phyloP scores from a whole-genome alignment of 2,888 invertebrate species.

The Chaitophorus viminalis region DNA sequence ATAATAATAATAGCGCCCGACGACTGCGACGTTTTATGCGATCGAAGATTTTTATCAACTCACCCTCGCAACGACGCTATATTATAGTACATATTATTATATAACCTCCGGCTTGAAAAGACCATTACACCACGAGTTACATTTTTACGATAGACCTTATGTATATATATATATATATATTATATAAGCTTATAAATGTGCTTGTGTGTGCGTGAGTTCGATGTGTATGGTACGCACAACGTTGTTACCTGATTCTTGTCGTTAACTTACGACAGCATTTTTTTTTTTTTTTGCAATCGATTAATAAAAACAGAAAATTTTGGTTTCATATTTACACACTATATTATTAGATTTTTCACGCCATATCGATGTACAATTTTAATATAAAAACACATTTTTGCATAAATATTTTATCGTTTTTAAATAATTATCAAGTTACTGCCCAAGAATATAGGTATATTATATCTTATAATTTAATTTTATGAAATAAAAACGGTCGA shows the following conservation, averaged over 20 bases:
- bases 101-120: neutral
- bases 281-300: neutral
- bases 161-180: too few species aligned
- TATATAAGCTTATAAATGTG: too few species aligned
- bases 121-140: neutral
- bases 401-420: slow-evolving; percentile 5
- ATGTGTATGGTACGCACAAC: too few species aligned
- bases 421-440: slow-evolving; percentile 1
- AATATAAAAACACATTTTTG: neutral
- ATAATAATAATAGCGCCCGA: neutral
- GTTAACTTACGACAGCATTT: neutral
- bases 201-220: too few species aligned
- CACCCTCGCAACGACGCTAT: neutral
- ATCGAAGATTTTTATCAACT: neutral
- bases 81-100: neutral
- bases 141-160: neutral
- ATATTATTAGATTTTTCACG: too few species aligned
- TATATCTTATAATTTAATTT: neutral
- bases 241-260: neutral
- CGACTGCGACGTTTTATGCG: neutral
- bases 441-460: too few species aligned
- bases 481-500: neutral
- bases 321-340: neutral
- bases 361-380: too few species aligned
- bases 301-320: neutral